phyloP scores from a whole-genome alignment of 2,797 vertebrate genomes.

The Sebastolobus altivelis region DNA sequence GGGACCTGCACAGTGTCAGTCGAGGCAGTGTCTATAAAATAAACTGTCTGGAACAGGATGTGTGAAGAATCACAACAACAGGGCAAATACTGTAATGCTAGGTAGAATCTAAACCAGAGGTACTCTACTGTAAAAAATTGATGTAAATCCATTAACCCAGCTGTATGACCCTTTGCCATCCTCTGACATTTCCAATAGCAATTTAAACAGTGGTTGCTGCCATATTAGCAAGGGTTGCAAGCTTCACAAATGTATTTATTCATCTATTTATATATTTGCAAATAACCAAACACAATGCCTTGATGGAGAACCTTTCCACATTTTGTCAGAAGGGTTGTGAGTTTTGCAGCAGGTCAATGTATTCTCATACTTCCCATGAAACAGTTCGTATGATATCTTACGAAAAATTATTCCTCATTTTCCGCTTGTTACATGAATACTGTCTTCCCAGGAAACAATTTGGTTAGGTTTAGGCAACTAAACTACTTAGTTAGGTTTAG shows the following conservation, averaged over 20 bases:
- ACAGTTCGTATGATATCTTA: no score
- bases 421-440: no score
- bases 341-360: neutral
- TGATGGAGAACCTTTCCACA: neutral
- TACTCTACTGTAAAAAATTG: neutral
- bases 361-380: no score
- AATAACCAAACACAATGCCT: neutral
- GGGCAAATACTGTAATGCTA: slow-evolving; percentile 31
- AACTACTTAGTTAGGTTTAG: no score
- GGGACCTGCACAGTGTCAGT: slow-evolving; percentile 46
- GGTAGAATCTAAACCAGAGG: neutral
- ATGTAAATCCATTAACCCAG: neutral
- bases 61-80: slow-evolving; percentile 43
- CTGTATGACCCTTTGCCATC: neutral
- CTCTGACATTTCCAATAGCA: neutral
- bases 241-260: neutral
- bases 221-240: neutral
- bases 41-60: slow-evolving; percentile 56
- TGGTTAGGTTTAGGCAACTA: no score
- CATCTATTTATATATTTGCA: neutral
- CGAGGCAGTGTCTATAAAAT: slow-evolving; percentile 52
- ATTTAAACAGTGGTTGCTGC: neutral
- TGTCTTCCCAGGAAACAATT: no score
- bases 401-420: no score
- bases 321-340: neutral